phyloP scores from a whole-genome alignment of 2,888 invertebrate genomes.

The Phaedon cochleariae region DNA sequence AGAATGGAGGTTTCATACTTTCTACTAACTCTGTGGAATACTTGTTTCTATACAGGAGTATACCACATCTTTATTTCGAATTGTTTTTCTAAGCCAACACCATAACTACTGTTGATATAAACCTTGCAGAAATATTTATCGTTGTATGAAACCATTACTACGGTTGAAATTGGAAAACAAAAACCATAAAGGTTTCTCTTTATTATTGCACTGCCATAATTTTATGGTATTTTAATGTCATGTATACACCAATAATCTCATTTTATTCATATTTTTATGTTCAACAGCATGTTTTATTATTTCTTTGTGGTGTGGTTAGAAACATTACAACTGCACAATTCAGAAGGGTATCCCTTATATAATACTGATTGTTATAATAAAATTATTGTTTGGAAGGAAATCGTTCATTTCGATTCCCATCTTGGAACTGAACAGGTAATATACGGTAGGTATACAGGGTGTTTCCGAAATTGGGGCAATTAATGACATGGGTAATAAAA shows the following conservation, averaged over 20 bases:
- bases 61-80: neutral
- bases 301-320: slow-evolving; percentile 21
- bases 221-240: slow-evolving; percentile 47
- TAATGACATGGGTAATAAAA: too few species aligned
- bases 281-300: slow-evolving; percentile 19
- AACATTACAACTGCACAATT: slow-evolving; percentile 12
- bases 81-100: slow-evolving; percentile 16
- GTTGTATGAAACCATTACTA: slow-evolving; percentile 41
- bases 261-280: slow-evolving; percentile 40
- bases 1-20: too few species aligned
- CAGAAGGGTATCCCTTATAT: neutral
- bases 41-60: too few species aligned
- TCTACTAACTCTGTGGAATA: too few species aligned
- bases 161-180: slow-evolving; percentile 41
- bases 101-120: slow-evolving; percentile 24
- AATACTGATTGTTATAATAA: neutral
- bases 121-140: slow-evolving; percentile 32
- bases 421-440: too few species aligned
- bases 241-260: slow-evolving; percentile 38
- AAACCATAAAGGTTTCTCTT: slow-evolving; percentile 44
- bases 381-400: too few species aligned
- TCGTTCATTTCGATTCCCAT: too few species aligned
- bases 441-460: too few species aligned
- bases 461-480: too few species aligned
- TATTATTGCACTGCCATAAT: slow-evolving; percentile 41